Base-by-base conservation (phyloP, 2,888 invertebrate species). In the Hedychridium roseum region DNA sequence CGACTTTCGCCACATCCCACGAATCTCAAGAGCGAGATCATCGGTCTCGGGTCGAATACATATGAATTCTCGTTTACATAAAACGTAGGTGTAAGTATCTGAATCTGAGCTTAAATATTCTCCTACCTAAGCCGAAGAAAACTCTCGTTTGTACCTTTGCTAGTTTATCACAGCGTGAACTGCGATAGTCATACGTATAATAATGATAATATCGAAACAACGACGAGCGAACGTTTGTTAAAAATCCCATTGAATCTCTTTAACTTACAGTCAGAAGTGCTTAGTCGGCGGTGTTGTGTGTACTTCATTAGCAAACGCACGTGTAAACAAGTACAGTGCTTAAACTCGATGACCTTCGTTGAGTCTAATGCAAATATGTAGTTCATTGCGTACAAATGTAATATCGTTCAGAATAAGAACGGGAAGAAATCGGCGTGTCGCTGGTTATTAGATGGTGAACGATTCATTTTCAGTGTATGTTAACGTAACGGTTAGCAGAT, bases 101-200 rank as follows among this genome's bases (percentile, higher is more conserved):
- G 42, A 47, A 64, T 53, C 65, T 61, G 74, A 74, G 74, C 73
- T 75, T 75, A 72, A 65, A 57, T 63, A 73, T 63, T 63, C 61
- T 72, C 72, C 68, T 68, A 60, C n/a, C 64, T 30, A 43, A 60
- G 54, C 46, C 45, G 45, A 55, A 56, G 51, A 49, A 64, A 67
- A 68, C 56, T 68, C 68, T 66, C 69, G 61, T 74, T 73, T 73
- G 70, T 74, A 75, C 64, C 70, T 71, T n/a, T 71, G 63, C 49
- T 68, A 64, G 65, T 67, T 65, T 70, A 64, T 60, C 58, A 52
- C 48, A 43, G 46, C 27, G 47, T 48, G 48, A 48, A 21, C 48
- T 34, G 27, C 43, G 50, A 60, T 60, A 61, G 58, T 60, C 59
- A n/a, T 57, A 57, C 34, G 57, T 44, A 30, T 60, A 54, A 48